phyloP scores from a whole-genome alignment of 2,888 invertebrate species.

The Notocelia uddmanniana region DNA sequence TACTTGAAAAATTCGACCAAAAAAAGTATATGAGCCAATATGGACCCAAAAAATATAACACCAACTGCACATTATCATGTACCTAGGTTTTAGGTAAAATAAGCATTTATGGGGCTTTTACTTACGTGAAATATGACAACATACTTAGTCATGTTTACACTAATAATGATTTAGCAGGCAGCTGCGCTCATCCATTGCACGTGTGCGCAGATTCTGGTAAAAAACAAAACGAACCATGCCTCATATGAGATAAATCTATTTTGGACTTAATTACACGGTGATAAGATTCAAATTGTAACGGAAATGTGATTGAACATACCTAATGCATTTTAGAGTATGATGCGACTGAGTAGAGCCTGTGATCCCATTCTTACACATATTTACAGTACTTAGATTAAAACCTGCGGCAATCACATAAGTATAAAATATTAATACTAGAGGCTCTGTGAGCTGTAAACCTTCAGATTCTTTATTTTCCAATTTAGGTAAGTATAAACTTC shows the following conservation, averaged over 20 bases:
- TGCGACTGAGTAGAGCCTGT: constrained; percentile 2
- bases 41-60: too few species aligned
- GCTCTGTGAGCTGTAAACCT: too few species aligned
- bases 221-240: not conserved
- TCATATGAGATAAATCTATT: not conserved
- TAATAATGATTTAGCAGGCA: constrained; percentile 34
- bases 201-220: constrained; percentile 18
- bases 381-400: not conserved
- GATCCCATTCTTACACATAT: constrained; percentile 16
- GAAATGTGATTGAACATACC: not conserved
- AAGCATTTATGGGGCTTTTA: constrained; percentile 42
- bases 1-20: too few species aligned
- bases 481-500: too few species aligned
- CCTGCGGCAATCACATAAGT: not conserved
- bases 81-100: constrained; percentile 12
- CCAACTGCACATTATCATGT: constrained; percentile 10
- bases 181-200: constrained; percentile 23
- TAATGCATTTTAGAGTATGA: not conserved
- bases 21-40: too few species aligned
- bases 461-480: too few species aligned
- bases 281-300: not conserved
- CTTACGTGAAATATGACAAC: constrained; percentile 61
- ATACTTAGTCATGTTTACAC: constrained; percentile 23
- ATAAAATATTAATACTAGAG: not conserved
- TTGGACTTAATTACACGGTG: not conserved